phyloP scores from a whole-genome alignment of 2,113 vertebrate species.

The Ginglymostoma cirratum region DNA sequence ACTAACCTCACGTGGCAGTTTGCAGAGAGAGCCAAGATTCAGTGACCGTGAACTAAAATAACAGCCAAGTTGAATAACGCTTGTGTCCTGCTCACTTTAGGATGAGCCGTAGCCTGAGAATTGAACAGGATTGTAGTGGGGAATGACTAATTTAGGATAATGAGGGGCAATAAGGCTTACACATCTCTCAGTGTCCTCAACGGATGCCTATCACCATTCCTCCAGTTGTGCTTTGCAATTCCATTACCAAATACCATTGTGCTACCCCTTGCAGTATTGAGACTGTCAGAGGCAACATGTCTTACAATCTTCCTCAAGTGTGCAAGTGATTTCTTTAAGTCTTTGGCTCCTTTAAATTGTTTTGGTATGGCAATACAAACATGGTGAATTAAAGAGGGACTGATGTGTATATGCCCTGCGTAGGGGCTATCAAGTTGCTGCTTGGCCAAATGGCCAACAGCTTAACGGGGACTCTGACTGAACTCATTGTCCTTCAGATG shows the following conservation, averaged over 20 bases:
- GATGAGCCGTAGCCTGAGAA: background rate
- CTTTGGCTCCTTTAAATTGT: background rate
- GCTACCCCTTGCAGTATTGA: background rate
- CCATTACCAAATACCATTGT: background rate
- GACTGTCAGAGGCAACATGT: background rate
- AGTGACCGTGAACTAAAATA: background rate
- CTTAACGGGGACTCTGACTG: too few relatives aligned
- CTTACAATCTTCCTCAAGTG: background rate
- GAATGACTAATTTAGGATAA: background rate
- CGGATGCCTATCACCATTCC: background rate
- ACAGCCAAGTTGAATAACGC: background rate
- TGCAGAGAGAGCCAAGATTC: background rate
- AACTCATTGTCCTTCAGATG: too few relatives aligned
- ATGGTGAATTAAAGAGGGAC: background rate
- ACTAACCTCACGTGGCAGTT: background rate
- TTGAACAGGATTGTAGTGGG: background rate
- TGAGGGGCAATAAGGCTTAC: background rate
- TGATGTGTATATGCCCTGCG: background rate
- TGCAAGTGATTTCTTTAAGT: background rate
- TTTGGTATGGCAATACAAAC: background rate
- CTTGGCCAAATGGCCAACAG: too few relatives aligned
- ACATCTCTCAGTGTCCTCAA: background rate
- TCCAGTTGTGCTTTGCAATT: background rate
- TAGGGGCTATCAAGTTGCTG: background rate
- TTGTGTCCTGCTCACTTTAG: background rate